A percentile compares a stretch with the other conserved stretches of the same genome.
These are phyloP conservation scores for Sebastes matsubarae DNA, from an alignment of 2,797 vertebrate species.

Conservation along the genomic window DNA sequence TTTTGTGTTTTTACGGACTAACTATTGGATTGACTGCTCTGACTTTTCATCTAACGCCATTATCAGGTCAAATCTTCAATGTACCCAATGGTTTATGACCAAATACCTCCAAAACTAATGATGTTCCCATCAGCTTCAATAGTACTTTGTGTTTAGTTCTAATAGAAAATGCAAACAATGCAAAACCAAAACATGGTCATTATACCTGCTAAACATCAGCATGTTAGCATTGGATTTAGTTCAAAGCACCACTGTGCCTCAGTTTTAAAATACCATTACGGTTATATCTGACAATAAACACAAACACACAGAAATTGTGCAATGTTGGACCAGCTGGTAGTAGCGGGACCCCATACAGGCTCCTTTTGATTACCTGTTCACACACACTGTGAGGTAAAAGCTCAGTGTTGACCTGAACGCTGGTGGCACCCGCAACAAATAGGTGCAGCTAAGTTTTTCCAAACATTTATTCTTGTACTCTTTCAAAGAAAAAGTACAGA, in stretches of 20 bases:
- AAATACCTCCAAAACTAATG: too few relatives aligned
- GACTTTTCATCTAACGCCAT: too few relatives aligned
- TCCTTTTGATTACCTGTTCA: neutral
- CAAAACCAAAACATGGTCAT: neutral
- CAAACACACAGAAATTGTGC: neutral
- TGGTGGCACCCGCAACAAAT: neutral
- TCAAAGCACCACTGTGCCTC: neutral
- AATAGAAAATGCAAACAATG: too few relatives aligned
- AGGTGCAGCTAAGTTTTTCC: neutral
- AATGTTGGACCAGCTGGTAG: neutral
- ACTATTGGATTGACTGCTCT: rapidly evolving
- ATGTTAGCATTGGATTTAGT: neutral
- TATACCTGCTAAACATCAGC: neutral
- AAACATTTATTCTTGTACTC: neutral
- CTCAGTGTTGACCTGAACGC: neutral
- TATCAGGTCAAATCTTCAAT: too few relatives aligned
- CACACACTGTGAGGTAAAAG: neutral
- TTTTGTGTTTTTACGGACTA: too few relatives aligned
- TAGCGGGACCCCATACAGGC: neutral
- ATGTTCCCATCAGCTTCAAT: rapidly evolving
- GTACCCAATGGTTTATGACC: too few relatives aligned
- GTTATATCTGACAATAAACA: neutral
- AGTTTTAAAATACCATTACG: neutral
- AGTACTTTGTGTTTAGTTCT: too few relatives aligned
- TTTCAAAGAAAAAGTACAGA: neutral